Percentiles rank a stretch among this genome's conserved stretches.
These are phyloP conservation scores for Sander lucioperca DNA, from an alignment of 2,113 vertebrate genomes.

Conservation along the genomic window DNA sequence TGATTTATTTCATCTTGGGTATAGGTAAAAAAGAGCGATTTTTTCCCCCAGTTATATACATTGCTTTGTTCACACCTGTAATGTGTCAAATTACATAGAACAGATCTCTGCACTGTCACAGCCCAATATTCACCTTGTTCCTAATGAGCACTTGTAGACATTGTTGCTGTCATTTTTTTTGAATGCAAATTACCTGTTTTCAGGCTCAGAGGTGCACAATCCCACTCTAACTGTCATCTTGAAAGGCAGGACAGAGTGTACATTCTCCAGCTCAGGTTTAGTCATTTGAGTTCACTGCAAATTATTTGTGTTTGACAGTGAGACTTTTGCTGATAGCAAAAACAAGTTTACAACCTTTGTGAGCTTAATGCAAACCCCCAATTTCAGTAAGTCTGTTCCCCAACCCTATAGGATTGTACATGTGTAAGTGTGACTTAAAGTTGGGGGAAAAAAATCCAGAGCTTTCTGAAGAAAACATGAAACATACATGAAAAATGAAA, in stretches of 20 bases:
- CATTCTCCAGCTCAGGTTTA: constrained; percentile 47
- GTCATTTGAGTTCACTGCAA: constrained; percentile 45
- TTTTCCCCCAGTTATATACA: background rate
- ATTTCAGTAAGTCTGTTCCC: background rate
- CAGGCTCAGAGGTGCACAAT: constrained; percentile 58
- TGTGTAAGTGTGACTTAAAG: too few species aligned
- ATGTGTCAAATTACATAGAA: constrained; percentile 66
- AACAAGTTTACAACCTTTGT: constrained; percentile 35
- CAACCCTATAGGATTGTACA: too few species aligned
- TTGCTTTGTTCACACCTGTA: constrained; percentile 52
- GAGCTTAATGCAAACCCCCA: background rate
- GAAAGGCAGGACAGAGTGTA: constrained; percentile 64
- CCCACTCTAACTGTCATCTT: constrained; percentile 72
- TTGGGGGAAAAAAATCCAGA: too few species aligned
- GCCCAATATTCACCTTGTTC: constrained; percentile 61
- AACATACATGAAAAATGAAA: background rate
- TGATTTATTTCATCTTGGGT: background rate
- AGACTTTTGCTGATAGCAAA: constrained; percentile 19
- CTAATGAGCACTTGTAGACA: constrained; percentile 78
- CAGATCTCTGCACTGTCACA: constrained; percentile 52
- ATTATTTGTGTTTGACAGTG: constrained; percentile 57
- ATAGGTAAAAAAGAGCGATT: background rate
- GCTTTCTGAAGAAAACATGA: background rate
- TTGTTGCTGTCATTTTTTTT: constrained; percentile 68
- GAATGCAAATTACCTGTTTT: constrained; percentile 71